Evolutionary conservation across 2,113 vertebrate genomes (phyloP).

Genomic region (Cynocephalus volans): DNA sequence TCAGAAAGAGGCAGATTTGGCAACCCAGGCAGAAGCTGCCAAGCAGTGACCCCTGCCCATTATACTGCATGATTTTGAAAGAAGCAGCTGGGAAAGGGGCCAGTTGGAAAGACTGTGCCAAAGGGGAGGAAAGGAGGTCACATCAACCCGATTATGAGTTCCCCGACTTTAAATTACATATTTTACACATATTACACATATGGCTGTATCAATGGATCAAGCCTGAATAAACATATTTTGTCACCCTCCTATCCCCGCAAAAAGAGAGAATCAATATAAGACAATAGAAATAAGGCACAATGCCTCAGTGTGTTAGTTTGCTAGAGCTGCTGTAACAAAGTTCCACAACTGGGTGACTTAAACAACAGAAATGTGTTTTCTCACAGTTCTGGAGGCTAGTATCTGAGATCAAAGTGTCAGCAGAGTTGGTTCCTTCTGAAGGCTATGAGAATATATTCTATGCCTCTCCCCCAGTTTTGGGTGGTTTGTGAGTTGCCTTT

Average conservation of each 20-base stretch:
- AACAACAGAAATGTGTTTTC: too few relatives aligned
- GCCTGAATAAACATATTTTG: constrained; percentile 72
- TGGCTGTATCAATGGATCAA: not conserved
- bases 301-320: too few relatives aligned
- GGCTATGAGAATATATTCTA: too few relatives aligned
- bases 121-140: not conserved
- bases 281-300: too few relatives aligned
- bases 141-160: not conserved
- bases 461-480: too few relatives aligned
- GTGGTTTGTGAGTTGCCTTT: too few relatives aligned
- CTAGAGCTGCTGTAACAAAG: too few relatives aligned
- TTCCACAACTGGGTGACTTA: too few relatives aligned
- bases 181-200: not conserved
- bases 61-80: not conserved
- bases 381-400: too few relatives aligned
- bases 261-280: too few relatives aligned
- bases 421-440: too few relatives aligned
- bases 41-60: constrained; percentile 76
- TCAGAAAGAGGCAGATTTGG: constrained; percentile 85
- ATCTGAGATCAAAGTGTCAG: too few relatives aligned
- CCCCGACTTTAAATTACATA: not conserved
- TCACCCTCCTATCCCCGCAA: not conserved
- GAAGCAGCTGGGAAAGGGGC: not conserved
- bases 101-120: not conserved
- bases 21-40: constrained; percentile 82